Evolutionary conservation across 1,140 invertebrate species (phyloP), one percentile per base, ranked within the genome.

Genomic region (Chironomus tepperi): DNA sequence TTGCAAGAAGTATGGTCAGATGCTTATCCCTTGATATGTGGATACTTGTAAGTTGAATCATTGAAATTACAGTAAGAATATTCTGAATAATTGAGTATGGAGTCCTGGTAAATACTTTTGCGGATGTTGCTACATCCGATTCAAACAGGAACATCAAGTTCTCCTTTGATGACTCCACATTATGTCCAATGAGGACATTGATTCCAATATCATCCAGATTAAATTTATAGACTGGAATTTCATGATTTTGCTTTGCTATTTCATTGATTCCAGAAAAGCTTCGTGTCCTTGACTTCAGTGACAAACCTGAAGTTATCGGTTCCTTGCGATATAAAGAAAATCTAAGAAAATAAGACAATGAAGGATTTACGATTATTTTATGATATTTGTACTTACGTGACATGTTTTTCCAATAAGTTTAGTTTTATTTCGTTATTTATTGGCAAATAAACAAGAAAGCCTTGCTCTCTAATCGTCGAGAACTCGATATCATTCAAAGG

Each of bases 401-500:
- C 73, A 74, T 78, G 81, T 64, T 73, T 70, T n/a, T 74, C 76
- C 57, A 76, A 79, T 24, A 79, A 76, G 73, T 82, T 81, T 0
- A 78, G 67, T 67, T 76, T 80, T 9, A 81, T 47, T 42, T 82
- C 79, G 64, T 77, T 82, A 73, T 85, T 86, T 18, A 87, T 81
- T 7, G 87, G 87, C 24, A 88, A 76, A 77, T 87, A 86, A 16
- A 84, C 84, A 43, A 88, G 85, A 74, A 88, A 80, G 70, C 87
- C 87, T 77, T 87, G 84, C 73, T 84, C 83, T 65, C 86, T 82
- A 74, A 86, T 85, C 72, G 86, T 87, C 64, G 84, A 84, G 75
- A 87, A 85, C 83, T 87, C 88, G 42, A 85, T 78, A 77, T 88
- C 86, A 7, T 81, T 80, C 42, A 88, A 79, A 0, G 87, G 87